Conservation (phyloP, 2,888 invertebrate genomes). For the Alloscopus bannaensis region DNA sequence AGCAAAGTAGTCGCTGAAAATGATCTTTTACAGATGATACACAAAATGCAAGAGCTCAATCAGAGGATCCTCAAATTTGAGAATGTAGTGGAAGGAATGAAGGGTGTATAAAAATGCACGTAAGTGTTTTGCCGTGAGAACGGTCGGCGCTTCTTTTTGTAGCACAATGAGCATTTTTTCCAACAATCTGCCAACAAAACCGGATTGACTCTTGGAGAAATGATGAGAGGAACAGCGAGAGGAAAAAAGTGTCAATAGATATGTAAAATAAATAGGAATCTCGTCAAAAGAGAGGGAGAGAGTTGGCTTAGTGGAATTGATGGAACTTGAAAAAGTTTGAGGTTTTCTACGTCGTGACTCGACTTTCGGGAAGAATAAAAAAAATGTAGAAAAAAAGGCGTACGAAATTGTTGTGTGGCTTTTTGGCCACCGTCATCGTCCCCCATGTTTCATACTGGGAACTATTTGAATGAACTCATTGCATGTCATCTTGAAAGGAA, state of each 20-base stretch:
- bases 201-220: conserved; percentile 1
- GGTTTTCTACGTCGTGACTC: conserved; percentile 35
- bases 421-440: too few species aligned
- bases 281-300: conserved; percentile 56
- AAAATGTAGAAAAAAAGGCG: too few species aligned
- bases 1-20: conserved; percentile 19
- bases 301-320: conserved; percentile 63
- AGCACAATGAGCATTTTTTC: conserved; percentile 16
- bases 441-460: too few species aligned
- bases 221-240: conserved; percentile 8
- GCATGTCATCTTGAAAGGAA: too few species aligned
- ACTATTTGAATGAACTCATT: too few species aligned
- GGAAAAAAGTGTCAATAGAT: conserved; percentile 50
- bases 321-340: conserved; percentile 64
- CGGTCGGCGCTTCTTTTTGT: conserved; percentile 28
- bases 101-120: conserved; percentile 35
- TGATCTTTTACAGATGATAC: conserved; percentile 31
- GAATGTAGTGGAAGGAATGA: conserved; percentile 30
- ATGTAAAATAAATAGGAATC: conserved; percentile 62
- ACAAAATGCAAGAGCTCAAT: conserved; percentile 15
- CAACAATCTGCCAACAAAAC: conserved; percentile 9
- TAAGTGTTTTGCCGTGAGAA: conserved; percentile 29
- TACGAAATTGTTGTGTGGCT: too few species aligned
- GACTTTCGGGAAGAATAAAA: conserved; percentile 5
- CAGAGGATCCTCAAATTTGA: conserved; percentile 39